These are phyloP conservation scores for Opisthograptis luteolata DNA, from an alignment of 2,888 invertebrate genomes.

Conservation along the genomic window DNA sequence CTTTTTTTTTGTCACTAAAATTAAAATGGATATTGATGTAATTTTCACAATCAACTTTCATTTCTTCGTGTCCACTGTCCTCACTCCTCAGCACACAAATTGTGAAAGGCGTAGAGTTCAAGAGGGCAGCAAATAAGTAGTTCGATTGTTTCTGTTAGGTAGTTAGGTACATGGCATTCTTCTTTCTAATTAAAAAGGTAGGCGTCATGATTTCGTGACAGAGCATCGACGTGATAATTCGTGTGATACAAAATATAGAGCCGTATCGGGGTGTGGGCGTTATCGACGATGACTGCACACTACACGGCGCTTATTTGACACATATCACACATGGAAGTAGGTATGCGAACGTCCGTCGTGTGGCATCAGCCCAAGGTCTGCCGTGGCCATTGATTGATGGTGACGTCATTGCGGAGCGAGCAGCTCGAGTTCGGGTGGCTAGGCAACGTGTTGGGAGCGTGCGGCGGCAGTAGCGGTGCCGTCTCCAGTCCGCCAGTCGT, in stretches of 20 bases:
- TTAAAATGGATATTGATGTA: too few species aligned
- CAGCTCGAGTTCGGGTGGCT: slow-evolving; percentile 22
- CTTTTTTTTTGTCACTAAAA: too few species aligned
- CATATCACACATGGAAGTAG: slow-evolving; percentile 13
- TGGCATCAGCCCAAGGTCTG: slow-evolving; percentile 48
- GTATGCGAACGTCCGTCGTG: slow-evolving; percentile 30
- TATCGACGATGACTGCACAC: slow-evolving; percentile 4
- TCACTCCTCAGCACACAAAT: too few species aligned
- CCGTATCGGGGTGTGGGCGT: slow-evolving; percentile 1
- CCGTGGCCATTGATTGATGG: slow-evolving; percentile 53
- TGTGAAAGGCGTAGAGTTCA: too few species aligned
- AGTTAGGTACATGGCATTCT: too few species aligned
- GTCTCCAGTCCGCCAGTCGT: slow-evolving; percentile 6
- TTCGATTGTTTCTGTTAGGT: too few species aligned
- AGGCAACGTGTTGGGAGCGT: slow-evolving; percentile 5
- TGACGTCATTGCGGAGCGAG: slow-evolving; percentile 41
- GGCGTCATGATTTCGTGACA: too few species aligned
- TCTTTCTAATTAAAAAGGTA: too few species aligned
- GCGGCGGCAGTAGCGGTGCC: neutral
- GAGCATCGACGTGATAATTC: too few species aligned
- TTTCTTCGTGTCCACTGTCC: too few species aligned
- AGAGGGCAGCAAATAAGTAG: too few species aligned
- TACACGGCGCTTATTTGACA: slow-evolving; percentile 5
- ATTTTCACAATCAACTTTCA: too few species aligned
- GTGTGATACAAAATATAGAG: neutral